Conservation (phyloP, 1,140 invertebrate species). For the Atta texana region DNA sequence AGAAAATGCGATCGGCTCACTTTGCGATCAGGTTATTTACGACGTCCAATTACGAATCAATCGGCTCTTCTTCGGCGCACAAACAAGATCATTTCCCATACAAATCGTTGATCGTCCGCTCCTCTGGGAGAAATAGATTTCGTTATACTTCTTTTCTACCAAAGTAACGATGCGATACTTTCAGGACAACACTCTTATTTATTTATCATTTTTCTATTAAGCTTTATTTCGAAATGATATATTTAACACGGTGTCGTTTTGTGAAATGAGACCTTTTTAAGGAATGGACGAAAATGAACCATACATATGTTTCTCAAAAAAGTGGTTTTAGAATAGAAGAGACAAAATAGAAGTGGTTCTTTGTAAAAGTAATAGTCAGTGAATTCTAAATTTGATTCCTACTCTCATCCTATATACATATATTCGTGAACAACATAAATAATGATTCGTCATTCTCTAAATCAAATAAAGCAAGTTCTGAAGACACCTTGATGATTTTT, state of each 20-base stretch:
- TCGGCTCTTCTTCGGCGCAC: not conserved
- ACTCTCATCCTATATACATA: too few species aligned
- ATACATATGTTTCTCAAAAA: not conserved
- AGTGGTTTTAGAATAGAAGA: not conserved
- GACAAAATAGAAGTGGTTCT: too few species aligned
- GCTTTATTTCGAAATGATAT: conserved; percentile 2
- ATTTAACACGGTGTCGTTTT: not conserved
- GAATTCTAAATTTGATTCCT: too few species aligned
- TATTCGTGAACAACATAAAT: too few species aligned
- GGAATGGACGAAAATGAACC: not conserved
- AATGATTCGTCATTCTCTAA: too few species aligned
- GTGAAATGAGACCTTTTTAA: not conserved
- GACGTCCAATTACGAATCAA: not conserved
- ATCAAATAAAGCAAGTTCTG: too few species aligned
- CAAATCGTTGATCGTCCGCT: not conserved
- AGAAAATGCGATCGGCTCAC: not conserved
- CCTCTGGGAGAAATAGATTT: not conserved
- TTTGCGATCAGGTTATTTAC: not conserved
- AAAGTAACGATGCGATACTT: not conserved
- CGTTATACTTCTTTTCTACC: not conserved
- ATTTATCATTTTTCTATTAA: not conserved
- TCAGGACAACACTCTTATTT: not conserved
- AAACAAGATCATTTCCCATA: conserved; percentile 20
- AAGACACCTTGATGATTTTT: too few species aligned
- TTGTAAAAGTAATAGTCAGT: too few species aligned